Base-by-base conservation (phyloP, 2,797 vertebrate species). In the Tympanoctomys barrerae region DNA sequence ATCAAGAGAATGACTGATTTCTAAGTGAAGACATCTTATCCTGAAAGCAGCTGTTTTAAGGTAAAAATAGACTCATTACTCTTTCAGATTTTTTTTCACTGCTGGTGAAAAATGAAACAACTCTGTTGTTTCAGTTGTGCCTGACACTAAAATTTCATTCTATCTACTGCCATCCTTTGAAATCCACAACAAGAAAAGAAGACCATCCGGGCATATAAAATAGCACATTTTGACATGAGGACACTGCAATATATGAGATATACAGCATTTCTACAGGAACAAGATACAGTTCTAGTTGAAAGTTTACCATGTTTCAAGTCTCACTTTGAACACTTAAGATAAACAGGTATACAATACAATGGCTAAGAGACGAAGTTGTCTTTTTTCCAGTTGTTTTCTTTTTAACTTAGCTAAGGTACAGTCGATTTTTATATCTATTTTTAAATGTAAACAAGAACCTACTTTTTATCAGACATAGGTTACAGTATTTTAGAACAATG, bases 21-120 rank as follows among this genome's bases (percentile, higher is more conserved):
- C 83, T 86, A 89, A 96, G 79, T 52, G 66, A 62, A 96, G 75
- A 96, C 33, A 92, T 96, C 94, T 95, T 85, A 90, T 94, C 86
- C 94, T 83, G 81, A 97, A 95, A 66, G 26, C 94, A 12, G 19
- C 68, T 90, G 12, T 84, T 94, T 94, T 92, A 94, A 94, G 81
- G 85, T 52, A n/a, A 97, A 91, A 93, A 89, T 9, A 92, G 33
- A 97, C 39, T 96, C 89, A 93, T 92, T 95, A 97, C 91, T 91
- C 77, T 79, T 81, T 24, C 1, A 31, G 83, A 54, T 91, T 86
- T 90, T 95, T 83, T 83, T 89, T 96, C 39, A 73, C 0, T 1
- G 0, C 0, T 85, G 2, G 4, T 96, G 26, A 96, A 95, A 97
- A 97, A 94, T 80, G 92, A 97, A 96, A 57, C n/a, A 36, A 2